Conservation (phyloP, 2,113 vertebrate genomes). For the Passer montanus region DNA sequence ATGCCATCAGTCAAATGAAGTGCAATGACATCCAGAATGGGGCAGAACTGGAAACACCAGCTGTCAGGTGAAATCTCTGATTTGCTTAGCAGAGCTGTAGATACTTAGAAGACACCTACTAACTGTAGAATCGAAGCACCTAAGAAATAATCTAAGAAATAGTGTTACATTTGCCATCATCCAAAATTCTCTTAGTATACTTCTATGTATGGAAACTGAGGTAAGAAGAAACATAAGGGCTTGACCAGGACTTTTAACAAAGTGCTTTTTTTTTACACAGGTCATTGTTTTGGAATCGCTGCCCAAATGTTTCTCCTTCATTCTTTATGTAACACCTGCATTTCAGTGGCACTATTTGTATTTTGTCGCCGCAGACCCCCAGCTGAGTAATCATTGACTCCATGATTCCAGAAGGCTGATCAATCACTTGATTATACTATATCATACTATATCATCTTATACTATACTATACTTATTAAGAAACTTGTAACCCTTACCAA, state of each 20-base stretch:
- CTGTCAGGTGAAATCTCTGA: not conserved
- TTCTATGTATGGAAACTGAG: not conserved
- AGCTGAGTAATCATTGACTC: no score
- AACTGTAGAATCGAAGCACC: not conserved
- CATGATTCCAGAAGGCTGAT: no score
- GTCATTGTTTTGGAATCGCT: not conserved
- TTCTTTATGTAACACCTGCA: not conserved
- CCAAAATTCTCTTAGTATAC: not conserved
- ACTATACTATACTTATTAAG: no score
- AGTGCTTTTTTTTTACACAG: not conserved
- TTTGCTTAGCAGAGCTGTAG: not conserved
- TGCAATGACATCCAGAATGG: not conserved
- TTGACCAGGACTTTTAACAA: not conserved
- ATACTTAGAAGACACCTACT: not conserved
- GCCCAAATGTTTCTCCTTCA: not conserved
- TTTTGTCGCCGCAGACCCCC: not conserved
- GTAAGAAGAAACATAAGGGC: not conserved
- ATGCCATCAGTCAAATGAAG: fast-evolving
- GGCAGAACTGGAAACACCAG: not conserved
- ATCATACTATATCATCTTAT: no score
- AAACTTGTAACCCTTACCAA: no score
- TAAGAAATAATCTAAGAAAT: not conserved
- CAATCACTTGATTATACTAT: no score
- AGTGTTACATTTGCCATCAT: not conserved
- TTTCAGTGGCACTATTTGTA: not conserved